Evolutionary conservation across 2,797 vertebrate species (phyloP), one percentile per base, ranked within the genome.

Genomic region (Yasuhikotakia modesta): DNA sequence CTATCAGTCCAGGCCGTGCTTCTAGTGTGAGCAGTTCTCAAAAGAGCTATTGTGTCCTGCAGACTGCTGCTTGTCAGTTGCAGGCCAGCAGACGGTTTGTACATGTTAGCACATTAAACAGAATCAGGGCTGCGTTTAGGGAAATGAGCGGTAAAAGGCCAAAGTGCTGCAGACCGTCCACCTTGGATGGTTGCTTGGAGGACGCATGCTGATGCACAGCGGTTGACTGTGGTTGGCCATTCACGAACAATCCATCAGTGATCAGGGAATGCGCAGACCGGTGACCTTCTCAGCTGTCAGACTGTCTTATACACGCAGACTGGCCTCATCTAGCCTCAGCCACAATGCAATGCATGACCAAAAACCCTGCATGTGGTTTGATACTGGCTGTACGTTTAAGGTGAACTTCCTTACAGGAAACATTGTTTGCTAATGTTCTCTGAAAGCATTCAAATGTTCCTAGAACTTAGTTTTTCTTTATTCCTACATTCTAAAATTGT

Each of bases 11-110:
- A 78, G 78, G 63, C 74, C 66, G 50, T 82, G 58, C 74, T 77
- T 57, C 57, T 75, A 74, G 52, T 73, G 60, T 65, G 52, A 39
- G 48, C 21, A 30, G 61, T 32, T 35, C 64, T 82, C 78, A 53
- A 79, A 82, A 68, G 75, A 79, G 50, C 69, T 72, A 61, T 85
- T 85, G 82, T 85, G 75, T 76, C 69, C 53, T 65, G 57, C 78
- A 58, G 63, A 71, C 52, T 70, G 70, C 72, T 70, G 69, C 82
- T 82, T 76, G 84, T 84, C 84, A 79, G 73, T 79, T 79, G 72
- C 84, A 84, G 84, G 70, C 72, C 19, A 77, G 89, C 91, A 92
- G 92, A 92, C 93, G 91, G 92, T 89, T 91, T 85, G 79, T 88
- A 89, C 91, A 88, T 87, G 88, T 84, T 82, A 77, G 85, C 89